Base-by-base conservation (phyloP, 2,113 vertebrate genomes). In the Phoenicopterus ruber region DNA sequence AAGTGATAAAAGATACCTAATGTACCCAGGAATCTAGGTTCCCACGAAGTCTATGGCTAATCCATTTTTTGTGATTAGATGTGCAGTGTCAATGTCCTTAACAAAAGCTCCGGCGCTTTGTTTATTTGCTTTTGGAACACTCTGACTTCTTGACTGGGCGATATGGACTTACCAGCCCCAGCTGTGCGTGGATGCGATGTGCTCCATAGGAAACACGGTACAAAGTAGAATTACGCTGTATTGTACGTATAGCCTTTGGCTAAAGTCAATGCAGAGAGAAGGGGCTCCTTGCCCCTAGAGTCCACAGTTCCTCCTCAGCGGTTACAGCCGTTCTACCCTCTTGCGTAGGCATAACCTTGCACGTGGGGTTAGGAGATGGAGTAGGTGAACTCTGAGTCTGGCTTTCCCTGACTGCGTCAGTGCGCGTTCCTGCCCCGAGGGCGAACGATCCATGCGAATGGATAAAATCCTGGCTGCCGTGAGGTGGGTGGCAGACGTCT, bases 361-460 rank as follows among this genome's bases (percentile, higher is more conserved):
- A 0, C 1, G 13, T 3, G 32, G 61, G 34, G 13, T 11, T 4
- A 26, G 47, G 71, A 54, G 69, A 6, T 8, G 36, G 42, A 26
- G 47, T 3, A n/a, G 67, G 25, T 24, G 12, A 61, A 8, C 34
- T 25, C 62, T 7, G 24, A 10, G 6, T 31, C 24, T 6, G 40
- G 24, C 29, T 40, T 77, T 31, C 62, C 71, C 7, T 10, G 25
- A 12, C 38, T 20, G 21, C 4, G 0, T n/a, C 58, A 29, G 38
- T 12, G 5, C 59, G 0, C 6, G 1, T 29, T 28, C 32, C 44
- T 59, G 16, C 34, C 59, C 62, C n/a, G 10, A 3, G 42, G 61
- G 9, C 31, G 4, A 22, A 22, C 4, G 0, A 7, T 50, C 31
- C 1, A 1, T 8, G 13, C 26, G 44, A 52, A 17, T 1, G 13